Evolutionary conservation across 2,888 invertebrate species (phyloP).

Genomic region (Lasioglossum malachurum): DNA sequence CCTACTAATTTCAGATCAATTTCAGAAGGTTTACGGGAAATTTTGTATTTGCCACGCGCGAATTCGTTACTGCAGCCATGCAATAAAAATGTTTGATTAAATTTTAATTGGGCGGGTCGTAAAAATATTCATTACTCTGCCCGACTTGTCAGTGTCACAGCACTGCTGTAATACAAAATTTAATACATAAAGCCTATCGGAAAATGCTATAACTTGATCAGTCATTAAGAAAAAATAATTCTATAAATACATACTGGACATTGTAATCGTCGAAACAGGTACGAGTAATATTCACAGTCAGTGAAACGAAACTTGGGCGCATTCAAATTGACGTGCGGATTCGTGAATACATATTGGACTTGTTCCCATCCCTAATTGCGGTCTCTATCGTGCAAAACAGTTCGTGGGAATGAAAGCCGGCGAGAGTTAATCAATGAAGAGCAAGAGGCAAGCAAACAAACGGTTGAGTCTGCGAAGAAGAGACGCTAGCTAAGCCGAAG

Average conservation of each 20-base stretch:
- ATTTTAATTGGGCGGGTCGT: not conserved
- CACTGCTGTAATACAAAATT: not conserved
- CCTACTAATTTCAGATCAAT: not conserved
- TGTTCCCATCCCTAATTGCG: not conserved
- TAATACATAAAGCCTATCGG: not conserved
- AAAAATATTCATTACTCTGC: not conserved
- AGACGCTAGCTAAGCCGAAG: conserved; percentile 44
- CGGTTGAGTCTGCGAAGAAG: conserved; percentile 5
- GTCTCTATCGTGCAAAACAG: conserved; percentile 12
- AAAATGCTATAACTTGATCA: not conserved
- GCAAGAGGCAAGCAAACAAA: conserved; percentile 22
- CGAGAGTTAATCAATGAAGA: conserved; percentile 37
- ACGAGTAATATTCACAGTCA: not conserved
- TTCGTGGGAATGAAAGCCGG: conserved; percentile 35
- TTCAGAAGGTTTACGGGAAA: not conserved
- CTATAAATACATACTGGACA: not conserved
- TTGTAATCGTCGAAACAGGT: not conserved
- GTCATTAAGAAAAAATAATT: not conserved
- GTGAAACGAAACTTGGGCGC: not conserved
- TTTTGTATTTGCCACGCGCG: not conserved
- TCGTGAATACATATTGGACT: conserved; percentile 12
- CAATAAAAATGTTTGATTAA: not conserved
- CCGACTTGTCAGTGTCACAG: not conserved
- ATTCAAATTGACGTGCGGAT: not conserved
- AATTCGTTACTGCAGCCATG: not conserved